Conservation (phyloP, 1,140 invertebrate genomes). For the Orius insidiosus region DNA sequence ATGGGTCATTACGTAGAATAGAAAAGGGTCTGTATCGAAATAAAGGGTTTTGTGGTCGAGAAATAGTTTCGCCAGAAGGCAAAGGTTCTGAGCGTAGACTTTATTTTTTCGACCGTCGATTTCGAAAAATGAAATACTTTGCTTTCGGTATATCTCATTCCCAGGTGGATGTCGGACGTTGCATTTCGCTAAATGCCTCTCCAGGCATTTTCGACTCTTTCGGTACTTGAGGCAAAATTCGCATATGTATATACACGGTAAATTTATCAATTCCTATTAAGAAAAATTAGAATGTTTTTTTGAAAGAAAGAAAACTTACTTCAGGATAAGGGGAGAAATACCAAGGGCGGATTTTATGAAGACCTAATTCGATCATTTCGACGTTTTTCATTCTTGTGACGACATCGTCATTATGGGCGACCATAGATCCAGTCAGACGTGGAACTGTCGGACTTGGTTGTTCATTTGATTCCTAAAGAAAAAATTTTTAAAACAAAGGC, state of each 20-base stretch:
- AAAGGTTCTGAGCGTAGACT: constrained; percentile 96
- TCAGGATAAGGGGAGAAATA: constrained; percentile 98
- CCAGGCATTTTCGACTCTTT: constrained; percentile 87
- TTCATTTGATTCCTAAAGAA: too few relatives aligned
- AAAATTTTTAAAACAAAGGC: too few relatives aligned
- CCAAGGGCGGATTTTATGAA: constrained; percentile 90
- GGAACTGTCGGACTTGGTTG: too few relatives aligned
- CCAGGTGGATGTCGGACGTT: constrained; percentile 91
- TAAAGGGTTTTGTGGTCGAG: constrained; percentile 98
- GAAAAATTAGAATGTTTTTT: constrained; percentile 18
- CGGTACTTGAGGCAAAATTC: constrained; percentile 98
- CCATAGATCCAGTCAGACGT: too few relatives aligned
- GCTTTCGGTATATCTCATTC: constrained; percentile 94
- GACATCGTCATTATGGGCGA: too few relatives aligned
- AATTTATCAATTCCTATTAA: constrained; percentile 75
- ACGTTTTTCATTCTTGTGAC: constrained; percentile 98
- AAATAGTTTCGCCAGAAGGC: constrained; percentile 92
- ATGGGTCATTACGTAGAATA: constrained; percentile 99
- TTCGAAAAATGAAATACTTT: constrained; percentile 94
- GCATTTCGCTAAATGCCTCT: constrained; percentile 87
- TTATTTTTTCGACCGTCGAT: constrained; percentile 99
- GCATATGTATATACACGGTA: constrained; percentile 92
- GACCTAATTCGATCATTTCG: constrained; percentile 86
- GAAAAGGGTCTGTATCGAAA: constrained; percentile 97
- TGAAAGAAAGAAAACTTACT: constrained; percentile 37